phyloP scores from a whole-genome alignment of 2,113 vertebrate species.

The Microtus oregoni region DNA sequence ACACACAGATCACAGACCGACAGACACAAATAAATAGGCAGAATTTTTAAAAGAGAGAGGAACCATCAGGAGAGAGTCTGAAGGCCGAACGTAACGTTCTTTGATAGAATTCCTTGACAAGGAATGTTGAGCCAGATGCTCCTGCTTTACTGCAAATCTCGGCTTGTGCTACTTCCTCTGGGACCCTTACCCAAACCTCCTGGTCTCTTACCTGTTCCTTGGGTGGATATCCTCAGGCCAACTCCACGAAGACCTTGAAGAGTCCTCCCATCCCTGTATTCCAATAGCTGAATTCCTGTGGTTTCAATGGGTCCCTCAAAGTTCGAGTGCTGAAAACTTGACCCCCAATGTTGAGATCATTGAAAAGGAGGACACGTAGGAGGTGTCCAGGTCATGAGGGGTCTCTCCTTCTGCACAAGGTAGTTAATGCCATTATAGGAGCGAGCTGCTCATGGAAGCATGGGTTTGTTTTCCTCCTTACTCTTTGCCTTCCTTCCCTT shows the following conservation, averaged over 20 bases:
- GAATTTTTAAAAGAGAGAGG: background rate
- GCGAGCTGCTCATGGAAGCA: background rate
- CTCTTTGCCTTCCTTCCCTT: background rate
- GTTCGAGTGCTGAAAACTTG: background rate
- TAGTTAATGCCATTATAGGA: background rate
- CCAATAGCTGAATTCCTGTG: background rate
- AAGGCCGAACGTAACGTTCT: background rate
- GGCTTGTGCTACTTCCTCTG: background rate
- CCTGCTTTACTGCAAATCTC: background rate
- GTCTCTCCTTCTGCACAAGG: background rate
- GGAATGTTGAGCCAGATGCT: background rate
- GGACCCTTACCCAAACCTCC: background rate
- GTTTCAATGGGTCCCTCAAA: background rate
- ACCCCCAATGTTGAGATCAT: no score
- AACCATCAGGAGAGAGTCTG: background rate
- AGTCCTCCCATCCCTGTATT: background rate
- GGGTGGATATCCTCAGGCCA: background rate
- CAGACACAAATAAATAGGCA: background rate
- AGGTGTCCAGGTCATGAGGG: background rate
- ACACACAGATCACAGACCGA: background rate
- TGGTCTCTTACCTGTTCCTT: background rate
- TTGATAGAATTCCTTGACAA: background rate
- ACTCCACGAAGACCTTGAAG: background rate
- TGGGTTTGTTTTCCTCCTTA: background rate
- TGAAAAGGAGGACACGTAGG: background rate